Base-by-base conservation (phyloP, 2,888 invertebrate genomes). In the Anagyrus pseudococci region DNA sequence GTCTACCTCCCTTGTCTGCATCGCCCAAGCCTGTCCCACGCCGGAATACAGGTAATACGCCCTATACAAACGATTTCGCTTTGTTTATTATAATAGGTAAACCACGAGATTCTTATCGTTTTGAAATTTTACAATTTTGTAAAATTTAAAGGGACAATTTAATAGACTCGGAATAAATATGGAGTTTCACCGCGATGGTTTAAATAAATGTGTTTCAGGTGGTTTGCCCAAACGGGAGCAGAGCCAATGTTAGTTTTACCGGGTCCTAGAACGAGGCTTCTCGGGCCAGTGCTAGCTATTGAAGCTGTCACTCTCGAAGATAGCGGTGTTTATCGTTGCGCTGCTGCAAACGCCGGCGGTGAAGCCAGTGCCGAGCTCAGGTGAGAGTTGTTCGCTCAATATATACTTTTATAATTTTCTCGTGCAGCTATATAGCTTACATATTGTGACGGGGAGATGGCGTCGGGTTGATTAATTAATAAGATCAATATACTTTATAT, bases 21-120 rank as follows among this genome's bases (percentile, higher is more conserved):
- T 91, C 47, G 89, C 91, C n/a, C 89, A 89, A 77, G 91, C 89
- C 59, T 90, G 90, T 81, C 92, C 92, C 61, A 85, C 89, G 44
- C 90, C 91, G n/a, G 89, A 88, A 82, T 87, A 90, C 83, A 87
- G 89, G 91, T 91, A 26, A n/a, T n/a, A n/a, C n/a, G n/a, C n/a
- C n/a, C n/a, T n/a, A n/a, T n/a, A n/a, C 15, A 50, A 44, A 15
- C 37, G 15, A 13, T 33, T 15, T 8, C 37, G 3, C 37, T 4
- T 13, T 15, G 8, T 33, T 33, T 13, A 33, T 13, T 33, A 13
- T 3, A 33, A 33, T 15, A 33, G 15, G n/a, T n/a, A n/a, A n/a
- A n/a, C n/a, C n/a, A n/a, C n/a, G n/a, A n/a, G n/a, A n/a, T n/a
- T n/a, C n/a, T n/a, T n/a, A n/a, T n/a, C n/a, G n/a, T n/a, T n/a